Evolutionary conservation across 2,113 vertebrate genomes (phyloP), one percentile per base, ranked within the genome.

Genomic region (Enhydra lutris): DNA sequence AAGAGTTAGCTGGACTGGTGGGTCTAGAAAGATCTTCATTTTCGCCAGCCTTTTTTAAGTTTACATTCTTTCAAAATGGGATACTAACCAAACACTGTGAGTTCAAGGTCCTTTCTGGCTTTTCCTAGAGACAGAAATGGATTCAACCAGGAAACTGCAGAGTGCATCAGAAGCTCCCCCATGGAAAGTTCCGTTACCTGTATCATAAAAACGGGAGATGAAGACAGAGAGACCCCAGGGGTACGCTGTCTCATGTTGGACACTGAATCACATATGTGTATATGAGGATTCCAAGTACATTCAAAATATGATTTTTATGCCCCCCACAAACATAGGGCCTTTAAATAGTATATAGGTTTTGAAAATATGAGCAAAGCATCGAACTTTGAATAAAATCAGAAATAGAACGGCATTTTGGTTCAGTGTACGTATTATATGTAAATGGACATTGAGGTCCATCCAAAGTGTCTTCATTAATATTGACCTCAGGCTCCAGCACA

Each of bases 161-260:
- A 99, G 91, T 99, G 99, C 99, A 99, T 99, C 98, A 99, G 99
- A 96, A 99, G 99, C 97, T 99, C 99, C 97, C 99, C 99, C 99
- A 99, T 99, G 24, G 99, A 99, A 97, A 99, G 99, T 97, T 99
- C 99, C 9, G 99, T 99, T 92, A 99, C 99, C 99, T 99, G 85
- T 34, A 80, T 94, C 67, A 45, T 71, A 93, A 89, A 97, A 94
- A 95, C 6, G 81, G 59, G 18, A 97, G 42, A 63, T n/a, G 79
- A 13, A 2, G 82, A 50, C 13, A 21, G 31, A 29, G 34, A 20
- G 20, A 39, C 26, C 61, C 0, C 18, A 24, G 67, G 13, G 13
- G 10, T 6, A 2, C 55, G 34, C 0, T 6, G 9, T 12, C 42
- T n/a, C 23, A 3, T 26, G 12, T 6, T 21, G 52, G n/a, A 57